Percentiles rank a stretch among this genome's conserved stretches.
Evolutionary conservation across 2,797 vertebrate genomes (phyloP).

Genomic region (Anguilla obscura): DNA sequence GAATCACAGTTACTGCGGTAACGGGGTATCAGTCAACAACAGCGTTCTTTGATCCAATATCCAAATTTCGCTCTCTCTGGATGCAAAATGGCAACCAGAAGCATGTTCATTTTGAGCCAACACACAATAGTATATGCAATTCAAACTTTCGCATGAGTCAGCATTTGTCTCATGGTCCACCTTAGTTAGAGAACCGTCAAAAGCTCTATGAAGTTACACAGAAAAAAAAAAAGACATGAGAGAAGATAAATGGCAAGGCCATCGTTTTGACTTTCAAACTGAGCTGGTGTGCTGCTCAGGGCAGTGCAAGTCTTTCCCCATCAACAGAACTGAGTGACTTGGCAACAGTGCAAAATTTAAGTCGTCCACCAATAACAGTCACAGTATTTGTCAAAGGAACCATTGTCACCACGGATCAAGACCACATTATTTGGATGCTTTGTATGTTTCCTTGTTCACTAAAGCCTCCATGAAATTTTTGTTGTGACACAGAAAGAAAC

Average conservation of each 20-base stretch:
- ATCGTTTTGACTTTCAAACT: not conserved
- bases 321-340: not conserved
- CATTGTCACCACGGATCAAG: not conserved
- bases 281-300: not conserved
- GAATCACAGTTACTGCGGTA: not conserved
- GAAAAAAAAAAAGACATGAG: not conserved
- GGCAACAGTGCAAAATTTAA: not conserved
- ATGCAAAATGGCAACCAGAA: not conserved
- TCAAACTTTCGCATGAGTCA: not conserved
- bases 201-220: not conserved
- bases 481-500: not conserved
- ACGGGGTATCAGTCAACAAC: not conserved
- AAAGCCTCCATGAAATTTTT: not conserved
- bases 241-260: not conserved
- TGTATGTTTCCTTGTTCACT: not conserved
- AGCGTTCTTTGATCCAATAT: not conserved
- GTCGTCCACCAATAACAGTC: not conserved
- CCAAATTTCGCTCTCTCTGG: not conserved
- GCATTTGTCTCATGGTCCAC: not conserved
- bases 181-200: not conserved
- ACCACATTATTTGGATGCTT: conserved; percentile 8
- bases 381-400: conserved; percentile 1
- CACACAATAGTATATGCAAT: not conserved
- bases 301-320: not conserved
- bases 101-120: not conserved